Evolutionary conservation across 2,797 vertebrate genomes (phyloP), one percentile per base, ranked within the genome.

Genomic region (Hozukius guyotensis): DNA sequence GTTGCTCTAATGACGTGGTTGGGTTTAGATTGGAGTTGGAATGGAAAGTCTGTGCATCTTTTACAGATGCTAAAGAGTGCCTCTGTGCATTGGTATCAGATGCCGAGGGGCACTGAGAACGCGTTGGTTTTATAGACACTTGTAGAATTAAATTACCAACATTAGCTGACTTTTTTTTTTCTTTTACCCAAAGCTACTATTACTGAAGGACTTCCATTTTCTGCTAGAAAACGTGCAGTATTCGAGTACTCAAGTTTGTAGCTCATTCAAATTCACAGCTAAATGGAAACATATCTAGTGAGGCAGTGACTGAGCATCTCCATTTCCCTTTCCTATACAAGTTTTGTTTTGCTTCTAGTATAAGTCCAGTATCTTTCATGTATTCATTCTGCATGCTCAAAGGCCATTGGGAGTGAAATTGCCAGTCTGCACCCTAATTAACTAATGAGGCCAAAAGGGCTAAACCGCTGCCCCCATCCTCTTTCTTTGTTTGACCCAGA

Each of bases 381-480:
- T 25, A 76, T 77, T 83, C 76, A 74, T 62, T 62, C 29, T 24
- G 61, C 52, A 36, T 52, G 76, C 61, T 81, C 64, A 53, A 65
- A 85, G 65, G 78, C 71, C 68, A 78, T 34, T 22, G 31, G 25
- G 84, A 89, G 69, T 63, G 69, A 81, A 82, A 86, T 66, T 68
- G 70, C 77, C 56, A 46, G 80, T 68, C 78, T 85, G 87, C 74
- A 80, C 82, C 72, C 74, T 91, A 89, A 93, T 94, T 92, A 94
- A 91, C 90, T 93, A 93, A 94, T 88, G 90, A 93, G 84, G 90
- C 73, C 88, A 91, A 87, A 77, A 70, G 85, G 85, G 82, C 82
- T 68, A 60, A 73, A 85, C 68, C 34, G 11, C 59, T 76, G 73
- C 25, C 82, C 75, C 84, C 59, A 69, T 72, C 67, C 76, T 87